Evolutionary conservation across 1,140 invertebrate genomes (phyloP), one percentile per base, ranked within the genome.

Genomic region (Drosophila rufa): DNA sequence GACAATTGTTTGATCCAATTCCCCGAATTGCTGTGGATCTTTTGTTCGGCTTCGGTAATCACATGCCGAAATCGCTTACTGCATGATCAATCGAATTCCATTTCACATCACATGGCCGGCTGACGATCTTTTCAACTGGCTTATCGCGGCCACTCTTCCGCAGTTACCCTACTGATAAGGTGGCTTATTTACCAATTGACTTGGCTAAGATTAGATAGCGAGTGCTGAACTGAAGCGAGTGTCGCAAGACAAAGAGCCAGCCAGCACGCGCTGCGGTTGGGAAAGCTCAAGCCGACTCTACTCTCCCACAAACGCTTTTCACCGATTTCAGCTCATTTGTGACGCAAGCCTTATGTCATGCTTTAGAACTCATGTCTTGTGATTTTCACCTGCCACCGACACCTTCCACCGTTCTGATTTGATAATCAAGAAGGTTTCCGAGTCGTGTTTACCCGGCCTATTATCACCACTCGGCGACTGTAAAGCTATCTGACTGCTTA

Each of bases 171-270:
- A 36, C 60, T 90, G 85, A 90, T 89, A 89, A 53, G 84, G 70
- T 82, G 62, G 60, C 79, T 90, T 89, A 89, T 89, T 89, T 89
- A 90, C 82, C 82, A 91, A 90, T 89, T 78, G 64, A 80, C 69
- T 85, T 62, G 81, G 60, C 27, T 55, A n/a, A 47, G 82, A 89
- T 89, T 82, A 89, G 85, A 89, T 89, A 82, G 61, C 25, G 33
- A 56, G 5, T 50, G 42, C 19, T 30, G 19, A 50, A 27, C 62
- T 60, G 8, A 46, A 47, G 48, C 33, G 14, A 46, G 19, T 53
- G 27, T 47, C 48, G 50, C 60, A 75, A 74, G 48, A 25, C 38
- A 47, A 58, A 59, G 53, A 80, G 53, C 51, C 58, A 80, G 53
- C 51, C 58, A 87, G 77, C 84, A 84, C 80, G 84, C 71, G 77